Base-by-base conservation (phyloP, 2,888 invertebrate genomes). In the Cantharis flavilabris region DNA sequence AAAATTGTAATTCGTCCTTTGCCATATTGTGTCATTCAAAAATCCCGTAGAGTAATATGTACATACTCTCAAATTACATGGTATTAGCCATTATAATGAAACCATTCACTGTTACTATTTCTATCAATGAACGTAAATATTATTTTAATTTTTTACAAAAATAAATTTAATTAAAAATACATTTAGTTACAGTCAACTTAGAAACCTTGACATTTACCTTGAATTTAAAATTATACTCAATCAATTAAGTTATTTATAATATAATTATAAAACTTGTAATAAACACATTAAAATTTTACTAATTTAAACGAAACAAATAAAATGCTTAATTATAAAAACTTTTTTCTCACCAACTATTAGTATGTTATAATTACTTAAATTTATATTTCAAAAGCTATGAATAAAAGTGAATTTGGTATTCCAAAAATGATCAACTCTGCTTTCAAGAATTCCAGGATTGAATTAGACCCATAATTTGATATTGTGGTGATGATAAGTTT, bases 181-280 rank as follows among this genome's bases (percentile, higher is more conserved):
- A 67, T 67, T 67, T 7, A 7, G 26, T 67, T 67, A n/a, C 11
- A 23, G n/a, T 67, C 20, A 23, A 23, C 26, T n/a, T 16, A 3
- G n/a, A 67, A 67, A 16, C 65, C 65, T 67, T 23, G 65, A 67
- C 65, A 67, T 67, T 67, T 67, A 67, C 65, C 65, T 67, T 67
- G 20, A 23, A n/a, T 49, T 49, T 49, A n/a, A 49, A 49, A 49
- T 49, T 49, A 49, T 49, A 49, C n/a, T 49, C 49, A n/a, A 3
- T 49, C 49, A 49, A 49, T n/a, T 49, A 49, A 49, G n/a, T n/a
- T 49, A 49, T 49, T 49, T 49, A 49, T 49, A 49, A 49, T 49
- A 49, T 49, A n/a, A 49, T n/a, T 49, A 49, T 49, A 2, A 49
- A n/a, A 7, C 49, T n/a, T 33, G 33, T n/a, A 26, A 33, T 49